These are phyloP conservation scores for Craniophora ligustri DNA, from an alignment of 2,888 invertebrate species.

Conservation along the genomic window DNA sequence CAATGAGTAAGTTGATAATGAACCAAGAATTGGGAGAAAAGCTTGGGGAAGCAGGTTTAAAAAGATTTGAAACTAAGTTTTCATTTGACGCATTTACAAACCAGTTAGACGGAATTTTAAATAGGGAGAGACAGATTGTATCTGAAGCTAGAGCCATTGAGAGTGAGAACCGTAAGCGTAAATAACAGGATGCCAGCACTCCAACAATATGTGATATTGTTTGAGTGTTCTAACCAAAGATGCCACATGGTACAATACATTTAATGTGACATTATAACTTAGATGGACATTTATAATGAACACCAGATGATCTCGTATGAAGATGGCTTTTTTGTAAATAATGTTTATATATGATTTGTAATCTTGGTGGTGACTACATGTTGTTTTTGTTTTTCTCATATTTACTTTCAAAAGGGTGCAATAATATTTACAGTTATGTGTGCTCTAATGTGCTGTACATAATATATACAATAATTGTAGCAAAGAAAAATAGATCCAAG, in stretches of 20 bases:
- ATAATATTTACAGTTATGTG: too few relatives aligned
- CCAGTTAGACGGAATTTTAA: slow-evolving; percentile 89
- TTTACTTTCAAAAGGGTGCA: too few relatives aligned
- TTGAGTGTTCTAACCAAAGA: slow-evolving; percentile 74
- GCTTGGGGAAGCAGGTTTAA: slow-evolving; percentile 93
- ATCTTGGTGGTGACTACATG: too few relatives aligned
- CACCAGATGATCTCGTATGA: too few relatives aligned
- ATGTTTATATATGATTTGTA: too few relatives aligned
- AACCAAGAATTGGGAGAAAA: slow-evolving; percentile 89
- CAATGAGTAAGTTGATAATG: slow-evolving; percentile 91
- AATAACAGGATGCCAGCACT: slow-evolving; percentile 81
- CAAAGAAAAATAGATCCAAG: too few relatives aligned
- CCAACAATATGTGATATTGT: slow-evolving; percentile 85
- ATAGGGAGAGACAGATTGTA: slow-evolving; percentile 79
- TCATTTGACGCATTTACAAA: slow-evolving; percentile 94
- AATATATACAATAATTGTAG: too few relatives aligned
- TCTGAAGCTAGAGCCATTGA: slow-evolving; percentile 80
- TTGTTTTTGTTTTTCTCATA: too few relatives aligned
- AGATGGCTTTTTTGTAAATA: too few relatives aligned
- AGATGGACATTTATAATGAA: background rate
- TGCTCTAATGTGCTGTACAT: too few relatives aligned
- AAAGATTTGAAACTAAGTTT: slow-evolving; percentile 93
- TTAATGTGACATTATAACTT: slow-evolving; percentile 16
- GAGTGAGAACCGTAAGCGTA: slow-evolving; percentile 75
- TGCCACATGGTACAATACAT: slow-evolving; percentile 13